phyloP scores from a whole-genome alignment of 1,140 invertebrate species.

The Anagrus nilaparvatae region DNA sequence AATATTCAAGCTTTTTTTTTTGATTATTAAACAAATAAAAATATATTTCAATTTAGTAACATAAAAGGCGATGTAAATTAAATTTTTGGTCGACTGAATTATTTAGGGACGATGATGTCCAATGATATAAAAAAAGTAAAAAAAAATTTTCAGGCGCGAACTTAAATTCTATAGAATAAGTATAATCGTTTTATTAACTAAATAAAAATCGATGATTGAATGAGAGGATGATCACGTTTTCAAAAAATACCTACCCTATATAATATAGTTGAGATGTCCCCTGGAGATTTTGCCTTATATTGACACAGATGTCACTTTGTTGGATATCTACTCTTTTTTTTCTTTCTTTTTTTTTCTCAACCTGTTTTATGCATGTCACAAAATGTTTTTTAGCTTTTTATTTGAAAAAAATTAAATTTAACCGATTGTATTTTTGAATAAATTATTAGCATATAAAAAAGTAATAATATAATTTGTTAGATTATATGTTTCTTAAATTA shows the following conservation, averaged over 20 bases:
- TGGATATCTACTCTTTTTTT: too few relatives aligned
- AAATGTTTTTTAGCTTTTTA: too few relatives aligned
- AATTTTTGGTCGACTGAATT: constrained; percentile 41
- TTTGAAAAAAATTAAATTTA: too few relatives aligned
- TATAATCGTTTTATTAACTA: constrained; percentile 44
- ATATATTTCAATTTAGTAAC: constrained; percentile 43
- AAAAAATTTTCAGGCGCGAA: constrained; percentile 12
- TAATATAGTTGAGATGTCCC: constrained; percentile 16
- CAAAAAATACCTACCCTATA: constrained; percentile 21
- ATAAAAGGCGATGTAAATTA: constrained; percentile 45
- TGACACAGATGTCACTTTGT: constrained; percentile 41
- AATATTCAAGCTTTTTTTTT: too few relatives aligned
- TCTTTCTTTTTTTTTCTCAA: too few relatives aligned
- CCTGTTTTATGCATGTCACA: too few relatives aligned
- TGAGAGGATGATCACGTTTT: constrained; percentile 30
- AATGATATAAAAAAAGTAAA: constrained; percentile 16
- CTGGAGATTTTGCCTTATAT: constrained; percentile 36
- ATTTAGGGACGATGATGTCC: constrained; percentile 15
- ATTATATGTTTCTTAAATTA: too few relatives aligned
- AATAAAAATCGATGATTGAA: constrained; percentile 41
- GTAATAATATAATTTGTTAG: too few relatives aligned
- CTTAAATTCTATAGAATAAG: constrained; percentile 17
- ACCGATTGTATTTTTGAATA: too few relatives aligned
- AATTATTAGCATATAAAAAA: too few relatives aligned
- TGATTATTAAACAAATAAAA: too few relatives aligned